Evolutionary conservation across 1,140 invertebrate species (phyloP).

Genomic region (Lucilia cuprina): DNA sequence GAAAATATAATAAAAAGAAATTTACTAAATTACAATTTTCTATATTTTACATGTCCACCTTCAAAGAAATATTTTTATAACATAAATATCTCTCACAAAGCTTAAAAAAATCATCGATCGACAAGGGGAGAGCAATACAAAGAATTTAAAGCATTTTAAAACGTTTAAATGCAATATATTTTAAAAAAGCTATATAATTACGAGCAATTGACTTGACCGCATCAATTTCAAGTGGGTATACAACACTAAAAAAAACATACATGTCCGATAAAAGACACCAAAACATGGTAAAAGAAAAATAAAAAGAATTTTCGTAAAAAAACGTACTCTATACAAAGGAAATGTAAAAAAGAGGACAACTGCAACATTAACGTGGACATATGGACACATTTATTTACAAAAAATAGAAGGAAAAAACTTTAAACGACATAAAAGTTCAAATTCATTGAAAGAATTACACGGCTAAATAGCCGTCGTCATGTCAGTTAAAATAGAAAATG

Average conservation of each 20-base stretch:
- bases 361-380: background rate
- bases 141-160: background rate
- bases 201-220: conserved; percentile 16
- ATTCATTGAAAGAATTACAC: background rate
- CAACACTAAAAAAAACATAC: background rate
- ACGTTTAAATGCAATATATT: conserved; percentile 18
- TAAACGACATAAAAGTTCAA: background rate
- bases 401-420: background rate
- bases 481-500: background rate
- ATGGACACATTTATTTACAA: background rate
- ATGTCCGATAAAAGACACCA: background rate
- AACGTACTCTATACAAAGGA: background rate
- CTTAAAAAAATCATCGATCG: background rate
- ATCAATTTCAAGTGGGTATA: background rate
- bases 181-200: background rate
- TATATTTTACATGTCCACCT: background rate
- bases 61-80: background rate
- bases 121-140: background rate
- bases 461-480: background rate
- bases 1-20: background rate
- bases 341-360: background rate
- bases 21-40: background rate
- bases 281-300: background rate
- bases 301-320: background rate
- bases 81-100: background rate